Evolutionary conservation across 2,113 vertebrate genomes (phyloP).

Genomic region (Hippocampus comes): DNA sequence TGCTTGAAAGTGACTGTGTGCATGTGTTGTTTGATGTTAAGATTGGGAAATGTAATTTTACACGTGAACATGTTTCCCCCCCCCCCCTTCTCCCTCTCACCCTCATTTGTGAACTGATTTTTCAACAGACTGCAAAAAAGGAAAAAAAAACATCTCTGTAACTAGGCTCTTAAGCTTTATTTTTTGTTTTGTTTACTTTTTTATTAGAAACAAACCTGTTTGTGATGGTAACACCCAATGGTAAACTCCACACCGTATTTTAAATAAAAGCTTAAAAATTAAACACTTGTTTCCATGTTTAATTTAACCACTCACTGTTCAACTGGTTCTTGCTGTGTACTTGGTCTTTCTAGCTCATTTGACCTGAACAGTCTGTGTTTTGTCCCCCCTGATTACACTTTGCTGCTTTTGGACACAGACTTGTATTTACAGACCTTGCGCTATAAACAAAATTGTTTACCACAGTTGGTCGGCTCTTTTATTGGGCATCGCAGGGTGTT

Average conservation of each 20-base stretch:
- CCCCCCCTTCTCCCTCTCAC: constrained; percentile 50
- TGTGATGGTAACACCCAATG: constrained; percentile 82
- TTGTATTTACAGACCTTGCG: constrained; percentile 17
- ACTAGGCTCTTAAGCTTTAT: constrained; percentile 81
- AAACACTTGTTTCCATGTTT: constrained; percentile 18
- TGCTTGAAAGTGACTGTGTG: constrained; percentile 69
- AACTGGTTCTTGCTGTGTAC: background rate
- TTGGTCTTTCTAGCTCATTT: constrained; percentile 13
- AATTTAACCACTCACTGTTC: background rate
- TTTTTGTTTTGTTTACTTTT: constrained; percentile 80
- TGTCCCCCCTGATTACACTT: constrained; percentile 10
- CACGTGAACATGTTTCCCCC: constrained; percentile 69
- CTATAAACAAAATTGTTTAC: constrained; percentile 49
- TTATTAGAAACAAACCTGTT: constrained; percentile 86
- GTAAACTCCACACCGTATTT: constrained; percentile 83
- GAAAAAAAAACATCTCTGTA: constrained; percentile 62
- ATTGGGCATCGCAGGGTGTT: constrained; percentile 9
- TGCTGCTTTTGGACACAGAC: constrained; percentile 7
- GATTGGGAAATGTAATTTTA: constrained; percentile 81
- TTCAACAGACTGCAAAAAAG: constrained; percentile 78
- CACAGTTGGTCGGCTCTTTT: constrained; percentile 40
- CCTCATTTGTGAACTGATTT: constrained; percentile 71
- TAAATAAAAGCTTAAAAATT: constrained; percentile 80
- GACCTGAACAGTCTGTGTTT: constrained; percentile 2
- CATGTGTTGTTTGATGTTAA: constrained; percentile 69